A percentile compares a stretch with the other conserved stretches of the same genome.
Evolutionary conservation across 2,113 vertebrate genomes (phyloP).

Genomic region (Cyanoramphus novaezelandiae): DNA sequence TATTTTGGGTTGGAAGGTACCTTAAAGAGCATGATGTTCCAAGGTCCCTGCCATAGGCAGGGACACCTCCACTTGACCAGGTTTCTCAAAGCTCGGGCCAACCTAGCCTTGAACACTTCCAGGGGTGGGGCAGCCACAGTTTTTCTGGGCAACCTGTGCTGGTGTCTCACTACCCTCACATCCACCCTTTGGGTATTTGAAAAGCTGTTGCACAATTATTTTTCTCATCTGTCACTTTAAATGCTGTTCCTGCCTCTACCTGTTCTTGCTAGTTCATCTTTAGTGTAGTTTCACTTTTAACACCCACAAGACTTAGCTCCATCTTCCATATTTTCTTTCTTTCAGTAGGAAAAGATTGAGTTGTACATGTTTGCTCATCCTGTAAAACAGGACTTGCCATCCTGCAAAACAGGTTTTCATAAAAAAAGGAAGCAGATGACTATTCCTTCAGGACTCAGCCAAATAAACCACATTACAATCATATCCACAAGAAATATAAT

Average conservation of each 20-base stretch:
- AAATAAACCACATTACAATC: background rate
- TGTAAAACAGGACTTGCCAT: background rate
- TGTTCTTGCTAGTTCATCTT: background rate
- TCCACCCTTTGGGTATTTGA: background rate
- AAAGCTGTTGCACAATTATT: background rate
- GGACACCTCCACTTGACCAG: background rate
- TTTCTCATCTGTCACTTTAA: background rate
- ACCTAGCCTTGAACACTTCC: background rate
- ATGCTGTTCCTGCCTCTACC: background rate
- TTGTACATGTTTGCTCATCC: background rate
- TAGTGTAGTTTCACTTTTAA: background rate
- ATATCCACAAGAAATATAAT: background rate
- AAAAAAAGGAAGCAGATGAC: background rate
- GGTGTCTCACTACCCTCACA: background rate
- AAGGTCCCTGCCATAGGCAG: background rate
- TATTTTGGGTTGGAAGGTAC: background rate
- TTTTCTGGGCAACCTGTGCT: background rate
- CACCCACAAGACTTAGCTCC: background rate
- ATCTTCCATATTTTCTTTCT: background rate
- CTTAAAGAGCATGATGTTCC: background rate
- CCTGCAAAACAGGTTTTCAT: background rate
- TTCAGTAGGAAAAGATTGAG: background rate
- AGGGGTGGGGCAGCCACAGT: background rate
- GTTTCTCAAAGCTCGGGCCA: background rate
- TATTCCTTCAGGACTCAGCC: background rate